Evolutionary conservation across 2,113 vertebrate genomes (phyloP).

Genomic region (Riparia riparia): DNA sequence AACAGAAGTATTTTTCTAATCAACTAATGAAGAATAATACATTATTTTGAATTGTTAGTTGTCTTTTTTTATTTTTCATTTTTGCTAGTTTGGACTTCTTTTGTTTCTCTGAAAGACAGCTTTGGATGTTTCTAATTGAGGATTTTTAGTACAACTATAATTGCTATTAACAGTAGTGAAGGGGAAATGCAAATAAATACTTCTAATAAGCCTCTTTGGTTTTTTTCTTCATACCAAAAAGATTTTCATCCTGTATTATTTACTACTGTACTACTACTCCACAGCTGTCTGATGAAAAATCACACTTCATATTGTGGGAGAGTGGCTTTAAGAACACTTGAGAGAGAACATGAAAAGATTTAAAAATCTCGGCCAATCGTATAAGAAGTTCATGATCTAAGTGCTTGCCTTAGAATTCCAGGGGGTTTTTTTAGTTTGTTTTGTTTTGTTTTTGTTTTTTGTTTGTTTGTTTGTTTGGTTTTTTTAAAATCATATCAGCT

Average conservation of each 20-base stretch:
- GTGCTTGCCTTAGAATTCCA: background rate
- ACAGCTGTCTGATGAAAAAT: conserved; percentile 22
- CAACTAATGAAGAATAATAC: background rate
- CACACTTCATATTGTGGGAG: background rate
- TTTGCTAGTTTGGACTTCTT: background rate
- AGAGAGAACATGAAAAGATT: background rate
- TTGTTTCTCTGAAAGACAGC: background rate
- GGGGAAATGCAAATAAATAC: background rate
- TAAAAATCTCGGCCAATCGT: background rate
- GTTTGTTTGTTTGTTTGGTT: no score
- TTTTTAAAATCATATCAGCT: background rate
- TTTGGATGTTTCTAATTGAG: background rate
- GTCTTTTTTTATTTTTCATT: background rate
- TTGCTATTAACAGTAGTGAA: background rate
- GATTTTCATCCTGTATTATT: background rate
- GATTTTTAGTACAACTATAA: background rate
- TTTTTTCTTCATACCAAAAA: background rate
- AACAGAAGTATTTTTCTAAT: background rate
- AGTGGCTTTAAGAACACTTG: background rate
- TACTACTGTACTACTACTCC: background rate
- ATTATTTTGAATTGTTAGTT: background rate
- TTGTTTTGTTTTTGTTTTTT: background rate
- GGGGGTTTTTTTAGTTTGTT: no score
- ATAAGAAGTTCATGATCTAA: background rate
- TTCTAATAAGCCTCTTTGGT: background rate